These are phyloP conservation scores for Ruditapes philippinarum DNA, from an alignment of 1,140 invertebrate species.

Conservation along the genomic window DNA sequence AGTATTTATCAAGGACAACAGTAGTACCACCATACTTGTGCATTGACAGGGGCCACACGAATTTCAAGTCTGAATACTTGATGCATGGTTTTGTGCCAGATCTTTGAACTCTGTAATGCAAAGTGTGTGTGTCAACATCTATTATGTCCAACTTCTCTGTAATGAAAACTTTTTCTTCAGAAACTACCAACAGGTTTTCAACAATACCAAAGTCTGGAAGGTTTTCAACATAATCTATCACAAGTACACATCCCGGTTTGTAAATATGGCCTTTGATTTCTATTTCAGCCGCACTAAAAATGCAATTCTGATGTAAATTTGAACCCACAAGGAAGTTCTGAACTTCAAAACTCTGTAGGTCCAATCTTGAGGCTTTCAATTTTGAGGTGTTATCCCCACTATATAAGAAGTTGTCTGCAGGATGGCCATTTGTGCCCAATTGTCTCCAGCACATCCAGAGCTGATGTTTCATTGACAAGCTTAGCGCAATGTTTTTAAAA, in stretches of 20 bases:
- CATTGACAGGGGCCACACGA: too few relatives aligned
- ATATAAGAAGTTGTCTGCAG: not conserved
- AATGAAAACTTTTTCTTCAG: not conserved
- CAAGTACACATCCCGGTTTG: not conserved
- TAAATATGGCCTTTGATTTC: not conserved
- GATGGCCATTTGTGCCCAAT: not conserved
- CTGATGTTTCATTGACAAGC: not conserved
- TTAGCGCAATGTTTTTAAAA: not conserved
- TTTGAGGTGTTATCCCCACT: not conserved
- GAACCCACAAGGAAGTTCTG: not conserved
- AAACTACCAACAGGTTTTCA: not conserved
- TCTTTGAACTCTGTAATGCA: too few relatives aligned
- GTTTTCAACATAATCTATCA: not conserved
- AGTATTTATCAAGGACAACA: too few relatives aligned
- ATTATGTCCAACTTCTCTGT: too few relatives aligned
- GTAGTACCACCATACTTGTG: too few relatives aligned
- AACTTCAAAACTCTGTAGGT: not conserved
- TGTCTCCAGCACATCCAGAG: constrained; percentile 12
- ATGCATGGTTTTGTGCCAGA: too few relatives aligned
- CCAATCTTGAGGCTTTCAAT: not conserved
- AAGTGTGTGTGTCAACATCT: too few relatives aligned
- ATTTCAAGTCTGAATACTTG: too few relatives aligned
- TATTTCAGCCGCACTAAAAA: not conserved
- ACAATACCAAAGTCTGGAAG: not conserved
- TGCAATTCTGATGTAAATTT: not conserved